Percentiles rank a stretch among this genome's conserved stretches.
Evolutionary conservation across 1,140 invertebrate species (phyloP).

Genomic region (Episyrphus balteatus): DNA sequence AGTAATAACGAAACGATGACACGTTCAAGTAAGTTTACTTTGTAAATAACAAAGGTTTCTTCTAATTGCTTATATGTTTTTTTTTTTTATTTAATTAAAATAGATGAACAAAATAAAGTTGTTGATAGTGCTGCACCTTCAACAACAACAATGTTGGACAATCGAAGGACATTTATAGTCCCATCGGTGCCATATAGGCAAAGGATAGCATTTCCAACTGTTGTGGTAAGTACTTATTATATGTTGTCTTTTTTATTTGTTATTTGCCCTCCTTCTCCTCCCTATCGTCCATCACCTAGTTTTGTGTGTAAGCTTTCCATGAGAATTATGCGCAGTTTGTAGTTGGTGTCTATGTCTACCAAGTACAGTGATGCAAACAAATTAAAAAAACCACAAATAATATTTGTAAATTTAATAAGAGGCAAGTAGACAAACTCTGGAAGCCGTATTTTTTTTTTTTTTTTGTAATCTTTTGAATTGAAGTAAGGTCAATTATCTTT

Average conservation of each 20-base stretch:
- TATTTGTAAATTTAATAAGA: too few species aligned
- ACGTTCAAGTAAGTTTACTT: background rate
- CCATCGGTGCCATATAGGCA: constrained; percentile 20
- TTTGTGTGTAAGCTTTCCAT: background rate
- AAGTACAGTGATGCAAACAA: too few species aligned
- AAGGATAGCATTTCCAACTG: constrained; percentile 24
- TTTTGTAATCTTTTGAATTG: too few species aligned
- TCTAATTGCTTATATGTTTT: background rate
- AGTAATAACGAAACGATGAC: background rate
- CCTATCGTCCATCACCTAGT: too few species aligned
- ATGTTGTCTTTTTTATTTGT: background rate
- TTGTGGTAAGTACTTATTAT: constrained; percentile 13
- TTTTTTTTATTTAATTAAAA: background rate
- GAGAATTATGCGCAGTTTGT: background rate
- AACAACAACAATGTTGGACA: background rate
- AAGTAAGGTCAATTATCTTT: too few species aligned
- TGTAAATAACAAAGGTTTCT: background rate
- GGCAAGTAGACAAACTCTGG: too few species aligned
- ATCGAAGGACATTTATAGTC: constrained; percentile 13
- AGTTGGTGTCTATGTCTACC: too few species aligned
- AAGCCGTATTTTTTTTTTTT: too few species aligned
- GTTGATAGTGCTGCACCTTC: background rate
- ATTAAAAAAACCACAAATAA: too few species aligned
- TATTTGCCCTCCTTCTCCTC: too few species aligned
- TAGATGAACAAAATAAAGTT: background rate